A percentile compares a stretch with the other conserved stretches of the same genome.
Conservation (phyloP, 1,140 invertebrate genomes). For the Euura lappo region DNA sequence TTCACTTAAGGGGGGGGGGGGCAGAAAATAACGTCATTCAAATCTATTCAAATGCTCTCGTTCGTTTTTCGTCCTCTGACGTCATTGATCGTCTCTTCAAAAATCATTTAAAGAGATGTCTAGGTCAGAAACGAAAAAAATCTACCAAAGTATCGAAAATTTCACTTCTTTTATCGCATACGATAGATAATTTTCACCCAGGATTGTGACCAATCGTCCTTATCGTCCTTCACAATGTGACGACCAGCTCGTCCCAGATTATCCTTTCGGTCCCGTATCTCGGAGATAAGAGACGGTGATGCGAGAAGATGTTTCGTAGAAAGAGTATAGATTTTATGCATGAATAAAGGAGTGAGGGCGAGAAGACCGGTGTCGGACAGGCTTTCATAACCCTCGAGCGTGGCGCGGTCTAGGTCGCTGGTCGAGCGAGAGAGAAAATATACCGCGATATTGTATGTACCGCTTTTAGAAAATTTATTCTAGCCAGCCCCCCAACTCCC, state of each 20-base stretch:
- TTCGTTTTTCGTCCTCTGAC: not conserved
- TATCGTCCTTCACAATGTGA: no score
- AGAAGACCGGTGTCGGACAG: slow-evolving; percentile 13
- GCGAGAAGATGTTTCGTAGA: slow-evolving; percentile 41
- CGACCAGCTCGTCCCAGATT: not conserved
- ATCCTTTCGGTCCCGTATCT: not conserved
- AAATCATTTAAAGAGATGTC: not conserved
- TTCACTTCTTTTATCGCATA: not conserved
- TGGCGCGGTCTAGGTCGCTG: not conserved
- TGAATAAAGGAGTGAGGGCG: slow-evolving; percentile 34
- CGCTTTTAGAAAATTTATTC: slow-evolving; percentile 2
- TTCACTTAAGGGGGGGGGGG: not conserved
- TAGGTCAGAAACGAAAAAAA: not conserved
- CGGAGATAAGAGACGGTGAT: not conserved
- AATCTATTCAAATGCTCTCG: not conserved
- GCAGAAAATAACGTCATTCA: not conserved
- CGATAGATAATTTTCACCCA: no score
- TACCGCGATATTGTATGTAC: not conserved
- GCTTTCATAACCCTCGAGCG: slow-evolving; percentile 21
- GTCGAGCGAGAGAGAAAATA: no score
- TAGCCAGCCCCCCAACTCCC: slow-evolving; percentile 18
- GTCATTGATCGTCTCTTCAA: not conserved
- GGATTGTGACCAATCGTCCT: no score
- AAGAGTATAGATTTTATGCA: slow-evolving; percentile 52
- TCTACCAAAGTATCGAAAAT: not conserved